Conservation (phyloP, 2,797 vertebrate species). For the Tiaroga cobitis region DNA sequence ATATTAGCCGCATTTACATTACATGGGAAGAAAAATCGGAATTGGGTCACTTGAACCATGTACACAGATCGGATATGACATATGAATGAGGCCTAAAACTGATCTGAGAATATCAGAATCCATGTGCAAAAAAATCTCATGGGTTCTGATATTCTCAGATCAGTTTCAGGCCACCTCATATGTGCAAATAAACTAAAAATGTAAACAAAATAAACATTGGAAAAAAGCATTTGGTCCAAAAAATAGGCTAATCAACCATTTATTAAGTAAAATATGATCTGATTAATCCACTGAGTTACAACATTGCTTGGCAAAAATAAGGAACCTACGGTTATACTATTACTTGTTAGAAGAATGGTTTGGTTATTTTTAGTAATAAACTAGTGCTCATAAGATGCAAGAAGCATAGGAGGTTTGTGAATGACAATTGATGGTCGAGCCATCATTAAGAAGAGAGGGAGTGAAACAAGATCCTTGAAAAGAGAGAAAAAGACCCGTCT, state of each 20-base stretch:
- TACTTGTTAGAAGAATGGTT: neutral
- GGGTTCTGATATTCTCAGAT: neutral
- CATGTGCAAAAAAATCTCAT: neutral
- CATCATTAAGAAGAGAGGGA: neutral
- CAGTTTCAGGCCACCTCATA: neutral
- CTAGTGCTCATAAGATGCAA: neutral
- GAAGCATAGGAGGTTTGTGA: neutral
- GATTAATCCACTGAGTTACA: neutral
- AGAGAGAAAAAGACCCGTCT: conserved; percentile 3
- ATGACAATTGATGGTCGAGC: neutral
- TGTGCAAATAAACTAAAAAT: no score
- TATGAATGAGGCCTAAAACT: no score
- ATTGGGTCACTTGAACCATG: no score
- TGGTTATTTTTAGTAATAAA: neutral
- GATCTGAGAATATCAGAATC: no score
- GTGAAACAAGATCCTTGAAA: conserved; percentile 9
- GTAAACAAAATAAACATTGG: no score
- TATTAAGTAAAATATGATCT: neutral
- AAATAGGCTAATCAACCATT: no score
- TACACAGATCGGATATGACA: neutral
- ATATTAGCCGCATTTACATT: neutral
- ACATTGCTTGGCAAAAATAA: neutral
- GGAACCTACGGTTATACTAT: neutral
- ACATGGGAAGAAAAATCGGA: neutral
- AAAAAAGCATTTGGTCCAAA: no score